These are phyloP conservation scores for Rattus norvegicus DNA, from an alignment of 2,113 vertebrate genomes.

Conservation along the genomic window DNA sequence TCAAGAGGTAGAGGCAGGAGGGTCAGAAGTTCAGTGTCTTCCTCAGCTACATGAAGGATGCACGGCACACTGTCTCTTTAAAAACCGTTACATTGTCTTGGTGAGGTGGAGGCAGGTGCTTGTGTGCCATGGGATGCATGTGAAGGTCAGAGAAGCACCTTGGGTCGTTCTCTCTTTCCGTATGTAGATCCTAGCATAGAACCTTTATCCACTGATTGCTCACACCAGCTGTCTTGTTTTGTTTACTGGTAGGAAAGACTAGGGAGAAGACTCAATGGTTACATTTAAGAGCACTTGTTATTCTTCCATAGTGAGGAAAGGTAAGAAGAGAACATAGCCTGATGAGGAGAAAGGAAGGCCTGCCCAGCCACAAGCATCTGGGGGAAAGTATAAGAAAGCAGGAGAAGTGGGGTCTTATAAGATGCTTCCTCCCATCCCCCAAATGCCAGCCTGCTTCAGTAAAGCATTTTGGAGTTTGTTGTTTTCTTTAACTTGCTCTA, in stretches of 20 bases:
- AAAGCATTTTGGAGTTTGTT: background rate
- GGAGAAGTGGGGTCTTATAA: background rate
- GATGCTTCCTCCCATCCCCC: background rate
- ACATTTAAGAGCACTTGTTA: background rate
- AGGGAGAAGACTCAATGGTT: background rate
- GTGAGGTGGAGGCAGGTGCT: background rate
- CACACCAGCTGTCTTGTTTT: background rate
- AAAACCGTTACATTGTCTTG: background rate
- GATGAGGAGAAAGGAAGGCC: background rate
- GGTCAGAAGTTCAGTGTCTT: background rate
- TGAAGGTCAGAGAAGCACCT: background rate
- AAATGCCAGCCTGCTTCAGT: background rate
- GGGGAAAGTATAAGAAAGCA: background rate
- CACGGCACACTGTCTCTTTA: background rate
- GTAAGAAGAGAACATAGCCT: background rate
- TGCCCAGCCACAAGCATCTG: background rate
- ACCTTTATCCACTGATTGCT: background rate
- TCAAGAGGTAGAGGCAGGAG: background rate
- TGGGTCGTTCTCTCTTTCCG: background rate
- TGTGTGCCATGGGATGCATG: background rate
- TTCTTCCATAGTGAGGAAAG: background rate
- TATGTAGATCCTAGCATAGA: background rate
- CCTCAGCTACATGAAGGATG: background rate
- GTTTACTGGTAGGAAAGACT: background rate
- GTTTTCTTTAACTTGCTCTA: background rate